phyloP scores from a whole-genome alignment of 2,797 vertebrate genomes.

The Kryptolebias ocellatus region DNA sequence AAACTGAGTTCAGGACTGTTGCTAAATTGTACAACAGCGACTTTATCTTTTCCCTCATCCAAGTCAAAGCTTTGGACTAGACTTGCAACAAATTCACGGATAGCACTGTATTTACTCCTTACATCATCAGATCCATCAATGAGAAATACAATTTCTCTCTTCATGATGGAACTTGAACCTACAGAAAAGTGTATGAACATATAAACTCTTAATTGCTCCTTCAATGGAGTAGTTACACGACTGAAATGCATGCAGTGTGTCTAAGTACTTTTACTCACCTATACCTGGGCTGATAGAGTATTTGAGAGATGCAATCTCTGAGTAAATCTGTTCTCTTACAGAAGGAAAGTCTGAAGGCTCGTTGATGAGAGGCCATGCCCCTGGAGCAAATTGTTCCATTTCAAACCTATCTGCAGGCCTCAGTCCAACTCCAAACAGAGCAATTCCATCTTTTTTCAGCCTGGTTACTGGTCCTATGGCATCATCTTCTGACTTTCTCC shows the following conservation, averaged over 20 bases:
- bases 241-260: not conserved
- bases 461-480: conserved; percentile 68
- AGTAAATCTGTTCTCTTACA: conserved; percentile 64
- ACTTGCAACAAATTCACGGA: conserved; percentile 74
- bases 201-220: conserved; percentile 4
- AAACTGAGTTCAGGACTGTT: conserved; percentile 74
- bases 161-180: conserved; percentile 61
- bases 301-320: conserved; percentile 56
- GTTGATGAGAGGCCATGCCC: conserved; percentile 78
- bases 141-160: conserved; percentile 82
- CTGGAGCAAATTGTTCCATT: conserved; percentile 81
- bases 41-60: conserved; percentile 71
- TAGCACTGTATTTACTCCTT: conserved; percentile 70
- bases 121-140: conserved; percentile 83
- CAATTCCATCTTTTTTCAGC: conserved; percentile 80
- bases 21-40: conserved; percentile 82
- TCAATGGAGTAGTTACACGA: not conserved
- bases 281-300: conserved; percentile 24
- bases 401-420: conserved; percentile 78
- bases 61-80: conserved; percentile 72
- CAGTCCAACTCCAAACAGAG: conserved; percentile 82
- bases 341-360: conserved; percentile 77
- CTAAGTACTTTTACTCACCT: conserved; percentile 64
- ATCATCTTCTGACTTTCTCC: conserved; percentile 84
- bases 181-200: conserved; percentile 39